Conservation (phyloP, 2,797 vertebrate genomes). For the Orientallactaga sibirica region DNA sequence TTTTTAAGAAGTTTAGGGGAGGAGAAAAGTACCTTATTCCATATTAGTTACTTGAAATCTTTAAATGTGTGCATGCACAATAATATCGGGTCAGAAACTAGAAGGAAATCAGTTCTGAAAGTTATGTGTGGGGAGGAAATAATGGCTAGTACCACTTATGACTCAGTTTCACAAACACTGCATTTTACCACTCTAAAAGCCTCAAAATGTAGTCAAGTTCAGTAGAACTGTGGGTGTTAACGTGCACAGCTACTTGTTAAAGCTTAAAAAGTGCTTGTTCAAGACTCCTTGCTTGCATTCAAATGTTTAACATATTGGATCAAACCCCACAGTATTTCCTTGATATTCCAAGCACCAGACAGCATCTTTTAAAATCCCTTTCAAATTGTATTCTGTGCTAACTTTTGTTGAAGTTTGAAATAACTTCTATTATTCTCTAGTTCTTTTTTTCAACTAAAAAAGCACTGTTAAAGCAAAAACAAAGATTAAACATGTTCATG, state of each 20-base stretch:
- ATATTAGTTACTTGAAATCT: conserved; percentile 76
- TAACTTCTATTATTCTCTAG: conserved; percentile 54
- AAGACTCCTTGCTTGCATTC: conserved; percentile 53
- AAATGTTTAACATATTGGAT: conserved; percentile 47
- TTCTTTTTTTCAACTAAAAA: neutral
- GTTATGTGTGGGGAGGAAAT: neutral
- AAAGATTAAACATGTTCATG: conserved; percentile 60
- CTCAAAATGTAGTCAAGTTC: conserved; percentile 78
- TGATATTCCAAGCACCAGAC: conserved; percentile 25
- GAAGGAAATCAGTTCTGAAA: conserved; percentile 80
- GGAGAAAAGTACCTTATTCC: conserved; percentile 64
- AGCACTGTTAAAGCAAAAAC: conserved; percentile 65
- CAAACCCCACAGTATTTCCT: conserved; percentile 52
- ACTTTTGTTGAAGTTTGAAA: conserved; percentile 61
- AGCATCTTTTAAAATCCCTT: conserved; percentile 56
- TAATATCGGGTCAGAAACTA: conserved; percentile 75
- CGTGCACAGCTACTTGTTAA: conserved; percentile 45
- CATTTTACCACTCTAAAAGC: conserved; percentile 51
- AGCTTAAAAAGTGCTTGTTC: conserved; percentile 56
- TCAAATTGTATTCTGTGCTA: conserved; percentile 53
- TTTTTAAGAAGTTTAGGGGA: neutral
- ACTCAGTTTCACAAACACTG: conserved; percentile 77
- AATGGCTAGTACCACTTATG: conserved; percentile 74
- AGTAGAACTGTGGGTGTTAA: conserved; percentile 47
- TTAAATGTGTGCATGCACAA: conserved; percentile 70